Percentiles rank a stretch among this genome's conserved stretches.
These are phyloP conservation scores for Danio choprae DNA, from an alignment of 2,797 vertebrate species.

Conservation along the genomic window DNA sequence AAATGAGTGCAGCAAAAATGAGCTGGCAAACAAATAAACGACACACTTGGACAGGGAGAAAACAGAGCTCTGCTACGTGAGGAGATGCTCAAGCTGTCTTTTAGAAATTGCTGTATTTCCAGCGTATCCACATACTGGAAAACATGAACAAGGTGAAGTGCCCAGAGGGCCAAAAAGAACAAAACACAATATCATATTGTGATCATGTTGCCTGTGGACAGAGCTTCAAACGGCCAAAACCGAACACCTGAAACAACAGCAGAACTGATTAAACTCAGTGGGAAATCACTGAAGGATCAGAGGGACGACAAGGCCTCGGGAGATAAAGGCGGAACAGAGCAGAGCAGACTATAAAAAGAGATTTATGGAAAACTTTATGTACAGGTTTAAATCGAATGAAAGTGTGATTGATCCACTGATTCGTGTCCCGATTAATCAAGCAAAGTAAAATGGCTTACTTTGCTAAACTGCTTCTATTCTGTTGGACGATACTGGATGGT, in stretches of 20 bases:
- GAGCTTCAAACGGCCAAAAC: background rate
- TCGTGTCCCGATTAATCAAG: background rate
- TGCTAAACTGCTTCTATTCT: background rate
- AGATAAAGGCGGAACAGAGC: background rate
- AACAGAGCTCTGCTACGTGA: background rate
- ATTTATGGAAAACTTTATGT: background rate
- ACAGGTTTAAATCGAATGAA: background rate
- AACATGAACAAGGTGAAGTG: background rate
- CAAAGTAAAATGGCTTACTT: background rate
- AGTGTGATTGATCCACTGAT: background rate
- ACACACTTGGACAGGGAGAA: background rate
- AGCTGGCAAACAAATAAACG: background rate
- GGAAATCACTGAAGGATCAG: constrained; percentile 1
- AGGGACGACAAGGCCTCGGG: background rate
- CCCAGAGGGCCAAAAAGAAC: background rate
- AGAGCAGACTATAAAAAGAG: background rate
- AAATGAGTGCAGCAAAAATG: background rate
- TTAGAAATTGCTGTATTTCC: background rate
- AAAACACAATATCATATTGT: constrained; percentile 15
- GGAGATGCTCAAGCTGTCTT: background rate
- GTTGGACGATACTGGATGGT: background rate
- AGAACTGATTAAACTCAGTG: constrained; percentile 32
- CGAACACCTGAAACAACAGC: constrained; percentile 56
- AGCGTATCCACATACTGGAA: background rate
- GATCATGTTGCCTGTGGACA: constrained; percentile 8